Percentiles rank a stretch among this genome's conserved stretches.
phyloP scores from a whole-genome alignment of 2,797 vertebrate genomes.

The Myotis findleyi region DNA sequence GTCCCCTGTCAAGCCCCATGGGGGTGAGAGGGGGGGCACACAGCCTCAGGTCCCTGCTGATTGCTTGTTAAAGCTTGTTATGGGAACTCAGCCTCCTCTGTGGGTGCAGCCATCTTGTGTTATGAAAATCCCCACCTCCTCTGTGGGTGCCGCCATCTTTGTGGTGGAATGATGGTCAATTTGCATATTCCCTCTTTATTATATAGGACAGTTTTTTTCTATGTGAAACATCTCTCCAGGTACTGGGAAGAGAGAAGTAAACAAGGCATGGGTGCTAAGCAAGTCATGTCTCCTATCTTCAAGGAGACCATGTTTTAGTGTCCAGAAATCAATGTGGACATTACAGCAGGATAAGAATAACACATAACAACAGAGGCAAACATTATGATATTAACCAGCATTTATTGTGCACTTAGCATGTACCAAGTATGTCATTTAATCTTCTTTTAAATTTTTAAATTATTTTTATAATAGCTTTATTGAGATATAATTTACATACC shows the following conservation, averaged over 20 bases:
- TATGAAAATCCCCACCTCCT: no score
- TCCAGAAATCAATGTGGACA: background rate
- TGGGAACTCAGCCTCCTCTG: no score
- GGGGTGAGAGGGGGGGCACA: rapidly evolving
- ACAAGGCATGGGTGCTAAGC: background rate
- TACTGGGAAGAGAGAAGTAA: background rate
- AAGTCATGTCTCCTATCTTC: background rate
- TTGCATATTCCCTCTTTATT: no score
- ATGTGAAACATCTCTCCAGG: background rate
- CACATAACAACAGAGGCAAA: background rate
- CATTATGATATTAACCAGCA: background rate
- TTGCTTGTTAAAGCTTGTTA: no score
- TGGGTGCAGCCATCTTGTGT: no score
- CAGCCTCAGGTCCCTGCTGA: no score
- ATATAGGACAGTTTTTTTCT: background rate
- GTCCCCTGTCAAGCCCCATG: no score
- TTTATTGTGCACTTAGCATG: background rate
- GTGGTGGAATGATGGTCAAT: no score
- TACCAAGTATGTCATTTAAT: background rate
- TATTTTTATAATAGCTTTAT: slow-evolving; percentile 13
- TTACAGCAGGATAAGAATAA: background rate
- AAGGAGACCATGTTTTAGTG: background rate
- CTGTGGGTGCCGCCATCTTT: no score
- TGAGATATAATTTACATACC: slow-evolving; percentile 17
- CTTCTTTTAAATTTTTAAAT: background rate